Percentiles rank a stretch among this genome's conserved stretches.
Evolutionary conservation across 2,113 vertebrate species (phyloP).

Genomic region (Siniperca chuatsi): DNA sequence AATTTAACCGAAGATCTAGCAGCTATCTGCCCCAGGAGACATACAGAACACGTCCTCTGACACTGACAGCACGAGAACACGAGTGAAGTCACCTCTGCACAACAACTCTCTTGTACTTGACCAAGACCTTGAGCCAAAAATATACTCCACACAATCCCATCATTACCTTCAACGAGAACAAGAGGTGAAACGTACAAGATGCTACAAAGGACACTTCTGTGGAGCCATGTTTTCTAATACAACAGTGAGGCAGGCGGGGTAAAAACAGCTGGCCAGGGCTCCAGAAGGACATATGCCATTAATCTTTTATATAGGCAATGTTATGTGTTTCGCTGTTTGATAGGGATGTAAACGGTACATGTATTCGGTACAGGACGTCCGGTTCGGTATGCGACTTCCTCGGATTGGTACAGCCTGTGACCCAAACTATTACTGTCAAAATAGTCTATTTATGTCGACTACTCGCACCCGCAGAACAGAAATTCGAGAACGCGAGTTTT

Average conservation of each 20-base stretch:
- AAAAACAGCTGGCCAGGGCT: background rate
- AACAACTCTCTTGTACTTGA: background rate
- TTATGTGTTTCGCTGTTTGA: background rate
- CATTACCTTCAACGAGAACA: conserved; percentile 7
- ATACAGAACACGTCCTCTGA: conserved; percentile 2
- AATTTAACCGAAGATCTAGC: conserved; percentile 3
- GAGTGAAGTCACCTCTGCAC: conserved; percentile 10
- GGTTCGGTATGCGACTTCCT: too few relatives aligned
- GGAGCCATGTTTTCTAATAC: background rate
- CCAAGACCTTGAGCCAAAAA: conserved; percentile 12
- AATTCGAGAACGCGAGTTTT: too few relatives aligned
- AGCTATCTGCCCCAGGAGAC: conserved; percentile 8
- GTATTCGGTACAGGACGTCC: too few relatives aligned
- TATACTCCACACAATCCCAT: conserved; percentile 1
- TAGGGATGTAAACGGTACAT: too few relatives aligned
- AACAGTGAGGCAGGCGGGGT: background rate
- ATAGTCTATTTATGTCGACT: too few relatives aligned
- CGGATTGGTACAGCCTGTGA: too few relatives aligned
- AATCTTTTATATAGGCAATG: background rate
- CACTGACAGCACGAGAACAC: background rate
- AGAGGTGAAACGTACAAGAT: background rate
- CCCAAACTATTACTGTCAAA: too few relatives aligned
- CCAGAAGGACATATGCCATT: background rate
- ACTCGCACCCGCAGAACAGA: too few relatives aligned
- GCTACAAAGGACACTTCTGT: background rate